These are phyloP conservation scores for Catamblyrhynchus diadema DNA, from an alignment of 2,797 vertebrate species.

Conservation along the genomic window DNA sequence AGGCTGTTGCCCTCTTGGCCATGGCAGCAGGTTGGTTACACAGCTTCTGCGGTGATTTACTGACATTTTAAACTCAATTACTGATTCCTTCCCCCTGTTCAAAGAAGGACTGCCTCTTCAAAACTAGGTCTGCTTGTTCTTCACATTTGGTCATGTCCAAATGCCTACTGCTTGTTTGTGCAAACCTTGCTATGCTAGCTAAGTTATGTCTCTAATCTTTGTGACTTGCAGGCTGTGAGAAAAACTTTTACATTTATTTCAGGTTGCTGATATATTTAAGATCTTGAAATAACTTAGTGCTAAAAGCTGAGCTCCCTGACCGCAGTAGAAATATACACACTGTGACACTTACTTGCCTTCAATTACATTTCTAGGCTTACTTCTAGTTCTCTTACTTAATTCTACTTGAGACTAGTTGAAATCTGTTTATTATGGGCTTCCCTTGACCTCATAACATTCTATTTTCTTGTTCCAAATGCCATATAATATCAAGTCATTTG, in stretches of 20 bases:
- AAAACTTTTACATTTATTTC: not conserved
- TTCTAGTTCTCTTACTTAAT: not conserved
- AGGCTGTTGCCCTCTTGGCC: not conserved
- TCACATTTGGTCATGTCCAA: not conserved
- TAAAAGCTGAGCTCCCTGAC: not conserved
- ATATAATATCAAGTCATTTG: not conserved
- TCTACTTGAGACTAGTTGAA: not conserved
- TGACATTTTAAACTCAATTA: not conserved
- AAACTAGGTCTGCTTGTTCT: not conserved
- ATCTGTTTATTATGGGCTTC: not conserved
- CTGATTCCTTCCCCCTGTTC: not conserved
- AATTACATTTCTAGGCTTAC: not conserved
- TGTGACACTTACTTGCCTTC: not conserved
- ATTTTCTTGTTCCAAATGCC: conserved; percentile 9
- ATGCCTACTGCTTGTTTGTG: not conserved
- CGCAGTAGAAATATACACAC: not conserved
- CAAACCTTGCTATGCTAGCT: not conserved
- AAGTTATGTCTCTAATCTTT: not conserved
- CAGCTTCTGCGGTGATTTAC: not conserved
- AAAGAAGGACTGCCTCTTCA: not conserved
- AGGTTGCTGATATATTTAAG: not conserved
- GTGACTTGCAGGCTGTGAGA: not conserved
- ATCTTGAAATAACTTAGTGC: not conserved
- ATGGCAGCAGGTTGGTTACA: not conserved
- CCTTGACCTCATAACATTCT: not conserved